Evolutionary conservation across 1,140 invertebrate genomes (phyloP), one percentile per base, ranked within the genome.

Genomic region (Campodea augens): DNA sequence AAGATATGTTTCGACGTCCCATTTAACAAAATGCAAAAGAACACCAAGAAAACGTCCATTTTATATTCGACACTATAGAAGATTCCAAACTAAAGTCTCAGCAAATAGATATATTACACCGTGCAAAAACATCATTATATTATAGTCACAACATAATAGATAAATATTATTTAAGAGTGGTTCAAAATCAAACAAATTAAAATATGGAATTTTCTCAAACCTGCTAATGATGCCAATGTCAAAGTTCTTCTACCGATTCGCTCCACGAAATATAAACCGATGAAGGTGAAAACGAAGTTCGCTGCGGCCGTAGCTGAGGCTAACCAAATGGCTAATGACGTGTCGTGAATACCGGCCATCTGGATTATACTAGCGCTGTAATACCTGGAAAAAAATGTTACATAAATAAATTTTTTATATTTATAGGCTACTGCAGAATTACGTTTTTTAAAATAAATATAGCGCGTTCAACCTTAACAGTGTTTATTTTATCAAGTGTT

Each of bases 291-390:
- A 3, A 72, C 25, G 51, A 74, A 73, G 51, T 75, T 74, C 38
- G 74, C 62, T 15, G 58, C 55, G 18, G 71, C 59, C 20, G 65
- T 70, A 5, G 63, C 61, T 3, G 71, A 67, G 0, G 72, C 64
- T 39, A 78, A 55, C 74, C 74, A 78, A 50, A 78, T 74, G n/a
- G 70, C 71, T 4, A 59, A 54, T 21, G 63, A 60, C 22, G 66
- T 58, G 46, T 67, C 64, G 22, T 60, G 55, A 3, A 75, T 61
- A 22, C 75, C 74, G 1, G 74, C 65, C 64, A 74, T 74, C 40
- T 68, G 60, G 45, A 77, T 76, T 43, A 78, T 77, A 22, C 67
- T 71, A 5, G 72, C 71, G 46, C 68, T 71, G 56, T 75, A 75
- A 54, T 75, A 74, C 69, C 71, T 73, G 43, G 38, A 53, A 49